Base-by-base conservation (phyloP, 2,888 invertebrate genomes). In the Calameuta idolon region DNA sequence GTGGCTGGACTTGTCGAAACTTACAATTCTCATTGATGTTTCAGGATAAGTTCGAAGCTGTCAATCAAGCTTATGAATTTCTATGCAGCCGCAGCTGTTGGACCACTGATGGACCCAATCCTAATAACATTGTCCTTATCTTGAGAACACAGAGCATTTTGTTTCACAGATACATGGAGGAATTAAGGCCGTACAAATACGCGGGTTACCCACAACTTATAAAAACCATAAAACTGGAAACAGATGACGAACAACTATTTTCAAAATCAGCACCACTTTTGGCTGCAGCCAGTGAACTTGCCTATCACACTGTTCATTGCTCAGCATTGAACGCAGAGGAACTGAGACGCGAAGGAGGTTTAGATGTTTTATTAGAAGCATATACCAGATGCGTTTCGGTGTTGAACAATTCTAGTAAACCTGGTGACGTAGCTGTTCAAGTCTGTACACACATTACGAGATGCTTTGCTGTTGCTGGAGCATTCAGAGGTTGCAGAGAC, bases 321-420 rank as follows among this genome's bases (percentile, higher is more conserved):
- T 99, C 99, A 0, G 96, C 98, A 15, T 93, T 99, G 71, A 99
- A 99, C 92, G 99, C 99, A 0, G 99, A 99, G 92, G 99, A 99
- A 92, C 93, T 99, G 83, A 93, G 99, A 77, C 92, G 99, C 76
- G 99, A 99, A 92, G 96, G 96, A 79, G 99, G 99, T 0, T 93
- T 99, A 80, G 97, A 97, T 93, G 95, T 96, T 9, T 92, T 99
- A 34, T 94, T 98, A 87, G 97, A 97, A 85, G 98, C 99, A 0
- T 97, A 98, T 90, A 95, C 97, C 0, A 95, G 99, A 82, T 99
- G 99, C 92, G 98, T 98, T 75, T 96, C 97, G 35, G 97, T 99
- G 34, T 93, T 99, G 81, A 96, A 95, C 80, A 94, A 94, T 79
- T 96, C 96, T 35, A 96, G 96, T 33, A 95, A 95, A 89, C 93